These are phyloP conservation scores for Cichladusa arquata DNA, from an alignment of 2,113 vertebrate species.

Conservation along the genomic window DNA sequence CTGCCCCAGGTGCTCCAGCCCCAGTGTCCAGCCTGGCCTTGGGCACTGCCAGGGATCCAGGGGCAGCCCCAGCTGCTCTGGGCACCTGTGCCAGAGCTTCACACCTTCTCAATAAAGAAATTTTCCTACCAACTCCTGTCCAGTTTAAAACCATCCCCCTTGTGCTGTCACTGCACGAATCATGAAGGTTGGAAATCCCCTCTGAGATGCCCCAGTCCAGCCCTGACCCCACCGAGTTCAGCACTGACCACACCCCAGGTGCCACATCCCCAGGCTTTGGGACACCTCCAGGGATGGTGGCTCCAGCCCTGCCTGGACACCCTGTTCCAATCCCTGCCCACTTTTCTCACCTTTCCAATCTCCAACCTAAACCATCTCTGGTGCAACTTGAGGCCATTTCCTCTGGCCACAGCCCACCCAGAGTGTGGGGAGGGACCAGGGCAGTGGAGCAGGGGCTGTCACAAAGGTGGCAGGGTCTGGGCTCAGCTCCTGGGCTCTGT, in stretches of 20 bases:
- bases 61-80: background rate
- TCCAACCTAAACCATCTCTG: fast-evolving
- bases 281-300: background rate
- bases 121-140: background rate
- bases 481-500: background rate
- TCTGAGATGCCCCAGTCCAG: background rate
- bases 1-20: background rate
- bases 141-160: background rate
- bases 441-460: fast-evolving
- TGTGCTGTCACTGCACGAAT: fast-evolving
- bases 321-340: background rate
- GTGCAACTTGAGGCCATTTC: fast-evolving
- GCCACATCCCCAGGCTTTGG: background rate
- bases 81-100: background rate
- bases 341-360: too few relatives aligned
- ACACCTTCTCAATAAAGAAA: background rate
- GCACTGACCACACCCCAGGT: background rate
- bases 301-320: background rate
- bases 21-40: background rate
- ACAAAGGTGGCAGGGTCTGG: background rate
- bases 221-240: background rate
- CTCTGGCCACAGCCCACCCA: fast-evolving
- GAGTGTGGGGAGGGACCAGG: fast-evolving
- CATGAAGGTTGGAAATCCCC: background rate
- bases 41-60: background rate